A percentile compares a stretch with the other conserved stretches of the same genome.
Evolutionary conservation across 92 coral and sea anemone species (phyloP).

Genomic region (Porites divaricata): DNA sequence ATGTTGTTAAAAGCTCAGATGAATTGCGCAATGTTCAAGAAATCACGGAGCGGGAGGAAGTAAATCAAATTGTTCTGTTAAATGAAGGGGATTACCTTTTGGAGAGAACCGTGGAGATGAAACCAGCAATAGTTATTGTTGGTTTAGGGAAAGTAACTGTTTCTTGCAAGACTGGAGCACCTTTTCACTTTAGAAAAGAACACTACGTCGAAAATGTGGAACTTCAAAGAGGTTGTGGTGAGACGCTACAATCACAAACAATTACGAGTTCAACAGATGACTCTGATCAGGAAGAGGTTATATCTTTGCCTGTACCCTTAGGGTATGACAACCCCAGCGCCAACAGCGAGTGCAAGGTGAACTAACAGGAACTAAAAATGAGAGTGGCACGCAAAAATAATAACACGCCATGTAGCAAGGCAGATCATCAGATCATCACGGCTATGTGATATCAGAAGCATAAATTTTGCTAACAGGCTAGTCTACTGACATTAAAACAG

Average conservation of each 20-base stretch:
- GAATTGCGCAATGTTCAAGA: background rate
- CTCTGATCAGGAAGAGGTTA: background rate
- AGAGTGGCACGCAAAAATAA: background rate
- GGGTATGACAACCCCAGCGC: background rate
- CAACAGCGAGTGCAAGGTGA: conserved; percentile 11
- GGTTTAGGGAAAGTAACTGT: conserved; percentile 9
- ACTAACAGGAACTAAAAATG: background rate
- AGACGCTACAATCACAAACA: background rate
- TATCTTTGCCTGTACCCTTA: background rate
- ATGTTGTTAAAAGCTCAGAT: background rate
- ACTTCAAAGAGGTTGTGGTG: background rate
- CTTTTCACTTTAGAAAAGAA: conserved; percentile 5
- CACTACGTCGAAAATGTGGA: conserved; percentile 3
- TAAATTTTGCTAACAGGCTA: too few species aligned
- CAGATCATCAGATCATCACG: too few species aligned
- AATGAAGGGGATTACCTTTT: conserved; percentile 1
- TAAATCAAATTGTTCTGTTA: conserved; percentile 1
- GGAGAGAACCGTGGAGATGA: background rate
- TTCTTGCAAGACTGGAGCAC: conserved; percentile 7
- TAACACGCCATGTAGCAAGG: too few species aligned
- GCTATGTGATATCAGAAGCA: too few species aligned
- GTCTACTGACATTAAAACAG: too few species aligned
- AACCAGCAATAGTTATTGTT: background rate
- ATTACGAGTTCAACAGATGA: background rate
- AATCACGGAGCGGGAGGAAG: background rate